Evolutionary conservation across 1,140 invertebrate genomes (phyloP), one percentile per base, ranked within the genome.

Genomic region (Drosophila malerkotliana): DNA sequence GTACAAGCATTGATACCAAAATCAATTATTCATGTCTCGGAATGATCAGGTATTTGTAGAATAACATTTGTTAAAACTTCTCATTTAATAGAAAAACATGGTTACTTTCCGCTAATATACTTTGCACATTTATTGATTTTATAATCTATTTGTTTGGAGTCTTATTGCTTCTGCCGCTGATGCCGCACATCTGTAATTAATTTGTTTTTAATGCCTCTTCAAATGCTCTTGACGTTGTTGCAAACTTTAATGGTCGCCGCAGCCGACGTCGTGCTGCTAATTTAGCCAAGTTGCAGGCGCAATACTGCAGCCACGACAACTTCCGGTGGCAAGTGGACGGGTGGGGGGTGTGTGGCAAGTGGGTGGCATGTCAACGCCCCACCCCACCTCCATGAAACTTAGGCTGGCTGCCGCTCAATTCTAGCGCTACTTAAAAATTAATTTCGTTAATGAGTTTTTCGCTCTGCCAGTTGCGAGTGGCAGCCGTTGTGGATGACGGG

Each of bases 361-460:
- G 64, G 77, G 68, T 52, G 68, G 77, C 61, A 71, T 75, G 74
- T 76, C 78, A 63, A 67, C 71, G 64, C 78, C 74, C 74, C 71
- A 71, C 55, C 37, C 37, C 2, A 9, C 32, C 47, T 8, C 62
- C 53, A 26, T 37, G 44, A 48, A 83, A 84, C 76, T 83, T 84
- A 80, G 83, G 79, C 48, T 58, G 54, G 60, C 73, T 81, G 82
- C 59, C 78, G 76, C 83, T 87, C 76, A 79, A 76, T 88, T 73
- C 75, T 72, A 69, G 83, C 75, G 62, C 79, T 83, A 88, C 83
- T 88, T 88, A 88, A 88, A 88, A 88, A 88, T 88, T 88, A 88
- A 88, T 88, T 88, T 88, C 83, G 83, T 79, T 88, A 88, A 88
- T 88, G 83, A 88, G 83, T 88, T 88, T 88, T 83, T 83, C 79